phyloP scores from a whole-genome alignment of 2,113 vertebrate genomes.

The Planiliza haematocheilus region DNA sequence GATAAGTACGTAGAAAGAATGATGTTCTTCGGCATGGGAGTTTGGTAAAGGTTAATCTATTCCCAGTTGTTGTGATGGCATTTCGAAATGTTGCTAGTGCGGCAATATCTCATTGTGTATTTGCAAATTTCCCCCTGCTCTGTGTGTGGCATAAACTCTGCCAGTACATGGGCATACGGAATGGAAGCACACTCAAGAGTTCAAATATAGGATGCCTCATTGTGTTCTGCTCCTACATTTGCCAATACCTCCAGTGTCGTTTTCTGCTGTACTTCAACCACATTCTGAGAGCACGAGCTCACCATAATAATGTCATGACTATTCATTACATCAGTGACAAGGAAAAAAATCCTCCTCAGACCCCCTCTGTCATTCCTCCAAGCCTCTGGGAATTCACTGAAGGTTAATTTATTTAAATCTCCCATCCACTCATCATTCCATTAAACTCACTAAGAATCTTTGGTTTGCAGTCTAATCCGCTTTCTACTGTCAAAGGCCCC shows the following conservation, averaged over 20 bases:
- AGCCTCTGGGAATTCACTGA: slow-evolving; percentile 74
- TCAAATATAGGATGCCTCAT: slow-evolving; percentile 2
- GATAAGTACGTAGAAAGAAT: slow-evolving; percentile 51
- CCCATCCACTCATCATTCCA: slow-evolving; percentile 81
- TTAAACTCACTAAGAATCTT: slow-evolving; percentile 85
- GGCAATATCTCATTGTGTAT: slow-evolving; percentile 35
- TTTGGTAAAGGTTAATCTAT: slow-evolving; percentile 80
- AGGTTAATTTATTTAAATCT: slow-evolving; percentile 88
- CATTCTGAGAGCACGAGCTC: slow-evolving; percentile 6
- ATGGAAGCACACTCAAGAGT: not conserved
- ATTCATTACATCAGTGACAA: slow-evolving; percentile 74
- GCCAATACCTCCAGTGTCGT: slow-evolving; percentile 10
- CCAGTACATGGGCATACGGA: slow-evolving; percentile 18
- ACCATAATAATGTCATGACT: slow-evolving; percentile 72
- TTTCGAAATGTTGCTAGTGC: slow-evolving; percentile 65
- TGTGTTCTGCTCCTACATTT: not conserved
- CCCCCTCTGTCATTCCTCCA: slow-evolving; percentile 63
- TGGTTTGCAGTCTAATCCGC: slow-evolving; percentile 80
- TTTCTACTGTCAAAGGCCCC: slow-evolving; percentile 75
- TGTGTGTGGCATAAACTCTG: slow-evolving; percentile 18
- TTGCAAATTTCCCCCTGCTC: slow-evolving; percentile 29
- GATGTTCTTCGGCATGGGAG: slow-evolving; percentile 42
- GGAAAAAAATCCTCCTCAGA: slow-evolving; percentile 62
- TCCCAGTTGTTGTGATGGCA: slow-evolving; percentile 77
- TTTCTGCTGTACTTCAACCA: slow-evolving; percentile 10